Evolutionary conservation across 2,888 invertebrate species (phyloP).

Genomic region (Leptinotarsa juncta): DNA sequence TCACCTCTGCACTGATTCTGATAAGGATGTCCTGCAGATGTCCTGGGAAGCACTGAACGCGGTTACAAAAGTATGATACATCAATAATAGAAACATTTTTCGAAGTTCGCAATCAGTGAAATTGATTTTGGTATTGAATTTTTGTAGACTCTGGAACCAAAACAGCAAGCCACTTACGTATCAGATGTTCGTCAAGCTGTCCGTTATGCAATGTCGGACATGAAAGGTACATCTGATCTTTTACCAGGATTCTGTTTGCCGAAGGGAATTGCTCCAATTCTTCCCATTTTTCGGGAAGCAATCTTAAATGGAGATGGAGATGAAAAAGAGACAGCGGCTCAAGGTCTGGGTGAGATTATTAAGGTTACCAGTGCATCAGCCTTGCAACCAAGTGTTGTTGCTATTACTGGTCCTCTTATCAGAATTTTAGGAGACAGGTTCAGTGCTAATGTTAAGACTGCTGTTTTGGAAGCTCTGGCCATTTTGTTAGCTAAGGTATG

Average conservation of each 20-base stretch:
- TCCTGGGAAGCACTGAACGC: slow-evolving; percentile 93
- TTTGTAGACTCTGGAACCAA: slow-evolving; percentile 79
- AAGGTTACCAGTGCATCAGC: slow-evolving; percentile 86
- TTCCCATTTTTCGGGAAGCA: slow-evolving; percentile 96
- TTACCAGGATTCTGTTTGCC: slow-evolving; percentile 94
- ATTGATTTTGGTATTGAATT: slow-evolving; percentile 32
- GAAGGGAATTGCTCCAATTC: slow-evolving; percentile 89
- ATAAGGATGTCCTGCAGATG: slow-evolving; percentile 84
- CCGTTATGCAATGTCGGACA: slow-evolving; percentile 88
- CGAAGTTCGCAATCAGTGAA: no score
- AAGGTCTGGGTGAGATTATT: slow-evolving; percentile 86
- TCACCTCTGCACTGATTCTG: slow-evolving; percentile 83
- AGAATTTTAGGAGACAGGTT: slow-evolving; percentile 97
- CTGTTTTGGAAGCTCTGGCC: slow-evolving; percentile 94
- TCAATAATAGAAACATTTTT: not conserved
- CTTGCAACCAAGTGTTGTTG: slow-evolving; percentile 94
- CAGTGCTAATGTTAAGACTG: slow-evolving; percentile 93
- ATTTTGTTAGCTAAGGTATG: slow-evolving; percentile 86
- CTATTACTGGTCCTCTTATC: slow-evolving; percentile 97
- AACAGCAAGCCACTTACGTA: slow-evolving; percentile 88
- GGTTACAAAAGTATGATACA: slow-evolving; percentile 77
- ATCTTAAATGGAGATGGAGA: slow-evolving; percentile 95
- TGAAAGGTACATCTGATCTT: slow-evolving; percentile 77
- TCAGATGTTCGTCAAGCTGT: slow-evolving; percentile 92
- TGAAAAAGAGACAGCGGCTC: slow-evolving; percentile 94